Conservation (phyloP, 30 jellyfish, hydroid and myxozoan species). For the Turritopsis dohrnii region DNA sequence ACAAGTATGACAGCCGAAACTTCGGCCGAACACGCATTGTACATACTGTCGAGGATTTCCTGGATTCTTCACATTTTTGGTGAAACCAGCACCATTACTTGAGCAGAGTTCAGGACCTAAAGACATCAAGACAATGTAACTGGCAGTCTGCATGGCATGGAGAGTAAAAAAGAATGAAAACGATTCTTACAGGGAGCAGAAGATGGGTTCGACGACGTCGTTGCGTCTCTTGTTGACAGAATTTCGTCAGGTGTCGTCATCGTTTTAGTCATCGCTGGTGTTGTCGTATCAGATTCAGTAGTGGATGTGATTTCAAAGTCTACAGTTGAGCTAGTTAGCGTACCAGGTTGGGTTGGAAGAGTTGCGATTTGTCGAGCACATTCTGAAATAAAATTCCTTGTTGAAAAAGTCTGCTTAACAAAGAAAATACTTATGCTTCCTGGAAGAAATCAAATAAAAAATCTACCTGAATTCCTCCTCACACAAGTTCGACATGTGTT, state of each 20-base stretch:
- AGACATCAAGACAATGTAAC: no score
- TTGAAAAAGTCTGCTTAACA: no score
- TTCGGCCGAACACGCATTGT: constrained; percentile 9
- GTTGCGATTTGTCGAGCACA: neutral
- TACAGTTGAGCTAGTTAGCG: neutral
- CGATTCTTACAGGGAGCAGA: neutral
- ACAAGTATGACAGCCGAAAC: neutral
- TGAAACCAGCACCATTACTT: neutral
- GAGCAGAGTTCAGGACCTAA: constrained; percentile 10
- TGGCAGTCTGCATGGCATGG: no score
- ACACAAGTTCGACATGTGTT: neutral
- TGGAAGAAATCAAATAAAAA: neutral
- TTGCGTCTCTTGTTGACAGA: neutral
- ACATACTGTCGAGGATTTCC: neutral
- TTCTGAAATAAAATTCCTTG: neutral
- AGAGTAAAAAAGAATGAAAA: neutral
- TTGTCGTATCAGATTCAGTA: neutral
- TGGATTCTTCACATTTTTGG: constrained; percentile 4
- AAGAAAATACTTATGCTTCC: no score
- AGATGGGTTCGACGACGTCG: neutral
- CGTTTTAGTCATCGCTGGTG: neutral
- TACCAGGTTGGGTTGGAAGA: neutral
- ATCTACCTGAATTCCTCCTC: neutral
- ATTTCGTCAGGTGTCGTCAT: neutral
- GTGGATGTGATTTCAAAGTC: neutral